Evolutionary conservation across 2,888 invertebrate species (phyloP).

Genomic region (Lasioglossum zephyrum): DNA sequence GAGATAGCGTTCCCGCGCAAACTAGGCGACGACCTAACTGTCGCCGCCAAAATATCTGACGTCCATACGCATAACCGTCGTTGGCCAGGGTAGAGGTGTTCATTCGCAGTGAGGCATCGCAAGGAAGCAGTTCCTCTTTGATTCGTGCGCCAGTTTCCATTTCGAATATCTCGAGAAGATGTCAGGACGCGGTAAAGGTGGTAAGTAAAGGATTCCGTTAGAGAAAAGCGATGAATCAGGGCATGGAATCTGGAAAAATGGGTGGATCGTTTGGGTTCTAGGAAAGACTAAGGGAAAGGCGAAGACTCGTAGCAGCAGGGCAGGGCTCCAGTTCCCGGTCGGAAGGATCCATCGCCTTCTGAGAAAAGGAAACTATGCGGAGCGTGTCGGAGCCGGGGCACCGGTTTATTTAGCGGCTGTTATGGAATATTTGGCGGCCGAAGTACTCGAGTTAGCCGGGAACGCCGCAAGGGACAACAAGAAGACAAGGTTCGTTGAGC

Average conservation of each 20-base stretch:
- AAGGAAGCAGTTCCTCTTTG: constrained; percentile 26
- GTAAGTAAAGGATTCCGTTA: constrained; percentile 61
- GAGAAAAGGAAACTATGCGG: constrained; percentile 87
- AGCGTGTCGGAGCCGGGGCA: constrained; percentile 86
- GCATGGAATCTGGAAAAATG: neutral
- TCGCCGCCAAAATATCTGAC: constrained; percentile 77
- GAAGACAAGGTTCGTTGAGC: constrained; percentile 85
- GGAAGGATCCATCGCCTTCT: constrained; percentile 87
- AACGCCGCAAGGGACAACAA: constrained; percentile 89
- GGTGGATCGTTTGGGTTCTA: constrained; percentile 34
- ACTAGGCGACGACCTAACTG: constrained; percentile 67
- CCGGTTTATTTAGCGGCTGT: constrained; percentile 87
- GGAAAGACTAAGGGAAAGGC: constrained; percentile 79
- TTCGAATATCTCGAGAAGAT: constrained; percentile 43
- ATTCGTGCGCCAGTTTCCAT: constrained; percentile 5
- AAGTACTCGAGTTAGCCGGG: constrained; percentile 88
- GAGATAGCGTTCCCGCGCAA: constrained; percentile 75
- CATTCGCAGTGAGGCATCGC: constrained; percentile 64
- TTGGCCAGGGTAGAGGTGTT: constrained; percentile 50
- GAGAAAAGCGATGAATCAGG: neutral
- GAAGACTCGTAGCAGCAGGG: constrained; percentile 85
- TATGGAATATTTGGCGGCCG: constrained; percentile 89
- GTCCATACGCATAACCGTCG: constrained; percentile 68
- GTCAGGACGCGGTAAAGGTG: constrained; percentile 80
- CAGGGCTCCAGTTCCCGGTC: constrained; percentile 86